Evolutionary conservation across 2,888 invertebrate species (phyloP).

Genomic region (Clivina fossor): DNA sequence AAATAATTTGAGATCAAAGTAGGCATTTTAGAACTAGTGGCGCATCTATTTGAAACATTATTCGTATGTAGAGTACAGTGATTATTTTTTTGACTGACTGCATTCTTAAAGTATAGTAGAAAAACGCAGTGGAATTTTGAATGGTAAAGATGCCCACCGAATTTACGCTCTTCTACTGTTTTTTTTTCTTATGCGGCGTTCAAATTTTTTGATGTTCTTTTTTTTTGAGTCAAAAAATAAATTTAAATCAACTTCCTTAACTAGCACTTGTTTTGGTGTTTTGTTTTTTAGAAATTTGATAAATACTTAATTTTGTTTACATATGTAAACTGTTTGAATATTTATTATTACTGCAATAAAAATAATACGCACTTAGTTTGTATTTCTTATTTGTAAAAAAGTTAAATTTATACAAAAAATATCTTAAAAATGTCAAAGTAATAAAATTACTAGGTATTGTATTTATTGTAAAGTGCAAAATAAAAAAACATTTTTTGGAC

Average conservation of each 20-base stretch:
- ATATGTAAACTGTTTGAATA: no score
- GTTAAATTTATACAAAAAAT: no score
- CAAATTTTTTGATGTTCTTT: constrained; percentile 15
- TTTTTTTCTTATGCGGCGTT: constrained; percentile 34
- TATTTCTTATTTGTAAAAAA: no score
- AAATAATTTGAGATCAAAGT: neutral
- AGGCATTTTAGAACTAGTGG: constrained; percentile 17
- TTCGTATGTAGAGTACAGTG: constrained; percentile 16
- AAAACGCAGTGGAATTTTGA: constrained; percentile 42
- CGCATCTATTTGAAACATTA: constrained; percentile 12
- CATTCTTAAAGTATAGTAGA: no score
- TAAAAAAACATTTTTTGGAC: no score
- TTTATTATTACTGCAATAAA: no score
- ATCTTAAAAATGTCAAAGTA: no score
- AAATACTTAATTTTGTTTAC: no score
- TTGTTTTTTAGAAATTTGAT: no score
- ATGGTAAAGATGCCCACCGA: constrained; percentile 36
- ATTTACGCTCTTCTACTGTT: constrained; percentile 33
- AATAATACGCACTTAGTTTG: no score
- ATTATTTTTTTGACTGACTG: constrained; percentile 39
- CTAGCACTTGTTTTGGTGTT: constrained; percentile 34
- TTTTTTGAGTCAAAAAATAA: constrained; percentile 16
- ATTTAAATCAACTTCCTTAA: constrained; percentile 34
- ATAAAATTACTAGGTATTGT: no score
- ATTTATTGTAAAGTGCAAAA: no score